A percentile compares a stretch with the other conserved stretches of the same genome.
These are phyloP conservation scores for Epistrophe grossulariae DNA, from an alignment of 2,888 invertebrate species.

Conservation along the genomic window DNA sequence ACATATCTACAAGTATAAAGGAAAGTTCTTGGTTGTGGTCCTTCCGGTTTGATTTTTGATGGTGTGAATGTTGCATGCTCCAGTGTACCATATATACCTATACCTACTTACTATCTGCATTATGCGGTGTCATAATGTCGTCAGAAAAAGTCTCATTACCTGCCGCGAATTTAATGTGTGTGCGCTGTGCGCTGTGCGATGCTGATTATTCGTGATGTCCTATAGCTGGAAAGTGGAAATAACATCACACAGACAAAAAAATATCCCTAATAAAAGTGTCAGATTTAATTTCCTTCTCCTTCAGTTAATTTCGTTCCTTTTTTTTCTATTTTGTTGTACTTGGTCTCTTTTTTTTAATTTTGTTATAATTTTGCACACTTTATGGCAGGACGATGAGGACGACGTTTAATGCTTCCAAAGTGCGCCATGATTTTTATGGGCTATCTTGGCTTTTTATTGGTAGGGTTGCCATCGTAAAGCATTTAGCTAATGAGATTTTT, in stretches of 20 bases:
- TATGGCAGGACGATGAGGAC: constrained; percentile 50
- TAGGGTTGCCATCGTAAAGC: constrained; percentile 77
- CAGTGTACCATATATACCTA: background rate
- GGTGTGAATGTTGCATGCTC: constrained; percentile 34
- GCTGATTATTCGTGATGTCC: constrained; percentile 31
- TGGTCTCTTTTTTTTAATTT: constrained; percentile 34
- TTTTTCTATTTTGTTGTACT: constrained; percentile 26
- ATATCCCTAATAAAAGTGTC: constrained; percentile 72
- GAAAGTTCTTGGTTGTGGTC: constrained; percentile 25
- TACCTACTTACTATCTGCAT: constrained; percentile 35
- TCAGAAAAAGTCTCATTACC: constrained; percentile 66
- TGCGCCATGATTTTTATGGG: constrained; percentile 74
- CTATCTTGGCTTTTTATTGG: constrained; percentile 70
- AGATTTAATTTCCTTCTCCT: constrained; percentile 71
- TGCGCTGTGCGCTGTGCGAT: constrained; percentile 31
- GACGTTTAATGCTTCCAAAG: constrained; percentile 72
- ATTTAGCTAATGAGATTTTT: constrained; percentile 78
- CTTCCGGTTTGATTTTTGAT: constrained; percentile 44
- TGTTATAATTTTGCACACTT: constrained; percentile 67
- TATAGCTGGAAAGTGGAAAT: constrained; percentile 12
- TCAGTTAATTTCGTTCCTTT: constrained; percentile 52
- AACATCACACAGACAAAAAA: constrained; percentile 40
- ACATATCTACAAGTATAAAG: background rate
- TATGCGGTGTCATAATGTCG: constrained; percentile 70
- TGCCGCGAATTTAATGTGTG: constrained; percentile 67